Evolutionary conservation across 2,797 vertebrate genomes (phyloP), one percentile per base, ranked within the genome.

Genomic region (Steatocranus sp.): DNA sequence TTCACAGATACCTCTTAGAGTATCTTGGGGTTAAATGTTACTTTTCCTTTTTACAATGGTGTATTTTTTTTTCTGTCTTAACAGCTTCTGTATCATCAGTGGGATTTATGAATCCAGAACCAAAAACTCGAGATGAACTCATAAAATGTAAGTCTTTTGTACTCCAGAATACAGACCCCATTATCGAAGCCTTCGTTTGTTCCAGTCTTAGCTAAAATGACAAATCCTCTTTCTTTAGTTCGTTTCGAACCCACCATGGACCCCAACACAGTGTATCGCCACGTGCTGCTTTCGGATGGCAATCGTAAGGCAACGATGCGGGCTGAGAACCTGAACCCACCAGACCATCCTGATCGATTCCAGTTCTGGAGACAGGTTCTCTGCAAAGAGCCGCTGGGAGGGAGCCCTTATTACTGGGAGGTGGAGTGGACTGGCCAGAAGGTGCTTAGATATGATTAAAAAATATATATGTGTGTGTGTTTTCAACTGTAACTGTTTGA

Each of bases 401-500:
- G 95, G 27, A 95, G 96, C 68, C 96, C 95, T 2, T 96, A 95
- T 88, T 97, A 97, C 94, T 97, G 95, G 95, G 96, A 97, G 89
- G 91, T 95, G 87, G 95, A 97, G 88, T 97, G 96, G 96, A 96
- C 90, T 0, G 95, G 95, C 11, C 92, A 90, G 30, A 96, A 96
- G 94, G 94, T 95, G 76, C 17, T 77, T 49, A 14, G 5, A 34
- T 6, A 32, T 17, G 7, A 53, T 25, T 23, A 51, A 51, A 51
- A 11, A 1, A 43, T 1, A 43, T 43, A 43, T 43, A 7, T 6
- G 9, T 36, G 34, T 12, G 38, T 12, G 14, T 1, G 3, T 14
- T 0, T 14, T 56, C 53, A 56, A 17, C 53, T 56, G 5, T 3
- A 18, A 30, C 53, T 18, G 53, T 18, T 18, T 56, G 27, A 17